Evolutionary conservation across 2,888 invertebrate genomes (phyloP).

Genomic region (Chorisops tibialis): DNA sequence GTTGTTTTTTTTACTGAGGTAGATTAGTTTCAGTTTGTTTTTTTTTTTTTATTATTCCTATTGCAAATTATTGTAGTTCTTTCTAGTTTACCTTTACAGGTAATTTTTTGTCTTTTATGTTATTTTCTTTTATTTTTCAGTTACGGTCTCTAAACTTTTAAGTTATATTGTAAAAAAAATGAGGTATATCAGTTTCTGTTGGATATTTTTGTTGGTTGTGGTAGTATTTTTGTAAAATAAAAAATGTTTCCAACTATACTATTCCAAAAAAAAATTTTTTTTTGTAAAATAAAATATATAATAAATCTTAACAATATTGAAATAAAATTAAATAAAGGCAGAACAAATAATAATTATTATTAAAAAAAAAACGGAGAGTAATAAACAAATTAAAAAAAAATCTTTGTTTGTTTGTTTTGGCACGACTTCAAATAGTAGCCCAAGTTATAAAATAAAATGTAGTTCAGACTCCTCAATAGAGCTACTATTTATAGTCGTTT

Average conservation of each 20-base stretch:
- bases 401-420: conserved; percentile 13
- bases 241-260: no score
- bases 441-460: conserved; percentile 49
- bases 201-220: conserved; percentile 29
- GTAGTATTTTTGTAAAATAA: neutral
- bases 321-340: conserved; percentile 11
- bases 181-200: conserved; percentile 35
- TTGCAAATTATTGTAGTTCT: conserved; percentile 3
- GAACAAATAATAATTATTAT: conserved; percentile 16
- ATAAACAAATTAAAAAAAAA: conserved; percentile 13
- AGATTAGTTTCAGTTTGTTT: conserved; percentile 48
- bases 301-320: conserved; percentile 12
- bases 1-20: conserved; percentile 46
- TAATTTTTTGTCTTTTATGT: conserved; percentile 25
- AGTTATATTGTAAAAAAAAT: conserved; percentile 32
- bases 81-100: no score
- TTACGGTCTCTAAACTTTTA: conserved; percentile 14
- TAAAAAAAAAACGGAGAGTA: conserved; percentile 17
- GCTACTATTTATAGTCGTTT: conserved; percentile 30
- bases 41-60: conserved; percentile 11
- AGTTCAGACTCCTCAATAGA: conserved; percentile 49
- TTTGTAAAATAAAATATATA: conserved; percentile 4
- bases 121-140: conserved; percentile 35
- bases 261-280: neutral
- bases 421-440: conserved; percentile 29